Evolutionary conservation across 2,797 vertebrate species (phyloP).

Genomic region (Mionectes olivaceus): DNA sequence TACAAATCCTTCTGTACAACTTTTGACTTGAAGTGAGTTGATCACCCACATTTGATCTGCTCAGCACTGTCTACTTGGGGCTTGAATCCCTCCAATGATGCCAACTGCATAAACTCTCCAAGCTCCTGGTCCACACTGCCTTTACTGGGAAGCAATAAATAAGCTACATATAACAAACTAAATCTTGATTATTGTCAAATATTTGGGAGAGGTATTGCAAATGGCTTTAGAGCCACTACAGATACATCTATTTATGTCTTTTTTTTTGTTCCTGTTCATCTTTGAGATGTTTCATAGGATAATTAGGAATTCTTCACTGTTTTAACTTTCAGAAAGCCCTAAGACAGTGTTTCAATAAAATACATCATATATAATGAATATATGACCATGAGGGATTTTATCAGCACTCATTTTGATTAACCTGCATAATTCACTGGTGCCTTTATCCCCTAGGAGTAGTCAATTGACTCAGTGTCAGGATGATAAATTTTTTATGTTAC

Average conservation of each 20-base stretch:
- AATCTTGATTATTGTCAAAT: not conserved
- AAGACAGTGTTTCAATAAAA: not conserved
- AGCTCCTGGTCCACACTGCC: accelerated
- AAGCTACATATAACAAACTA: not conserved
- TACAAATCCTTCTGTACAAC: not conserved
- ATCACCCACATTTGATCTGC: not conserved
- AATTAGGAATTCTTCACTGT: not conserved
- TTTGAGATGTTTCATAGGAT: not conserved
- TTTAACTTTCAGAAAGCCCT: slow-evolving; percentile 4
- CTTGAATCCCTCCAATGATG: not conserved
- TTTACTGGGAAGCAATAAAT: not conserved
- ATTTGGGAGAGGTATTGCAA: not conserved
- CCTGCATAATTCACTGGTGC: not conserved
- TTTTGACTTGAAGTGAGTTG: not conserved
- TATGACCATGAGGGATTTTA: slow-evolving; percentile 30
- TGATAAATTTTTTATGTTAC: not conserved
- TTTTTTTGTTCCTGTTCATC: not conserved
- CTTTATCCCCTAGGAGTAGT: slow-evolving; percentile 11
- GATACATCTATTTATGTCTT: not conserved
- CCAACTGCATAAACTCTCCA: not conserved
- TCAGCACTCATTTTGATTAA: slow-evolving; percentile 49
- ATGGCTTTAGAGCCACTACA: not conserved
- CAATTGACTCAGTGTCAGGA: slow-evolving; percentile 19
- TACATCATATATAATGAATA: not conserved
- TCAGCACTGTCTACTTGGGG: not conserved